Evolutionary conservation across 2,888 invertebrate species (phyloP).

Genomic region (Crocallis elinguaria): DNA sequence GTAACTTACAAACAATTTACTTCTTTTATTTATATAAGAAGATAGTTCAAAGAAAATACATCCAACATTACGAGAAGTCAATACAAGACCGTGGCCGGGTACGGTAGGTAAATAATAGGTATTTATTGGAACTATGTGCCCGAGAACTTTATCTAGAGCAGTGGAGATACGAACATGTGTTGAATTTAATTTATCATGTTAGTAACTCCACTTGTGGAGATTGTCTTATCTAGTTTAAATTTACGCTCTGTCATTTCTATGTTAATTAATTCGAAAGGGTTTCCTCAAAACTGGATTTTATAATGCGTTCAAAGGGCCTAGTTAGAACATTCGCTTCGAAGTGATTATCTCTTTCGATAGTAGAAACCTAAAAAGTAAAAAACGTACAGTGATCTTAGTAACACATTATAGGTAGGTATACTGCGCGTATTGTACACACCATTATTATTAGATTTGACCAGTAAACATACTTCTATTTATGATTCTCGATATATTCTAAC

Average conservation of each 20-base stretch:
- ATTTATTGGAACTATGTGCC: constrained; percentile 8
- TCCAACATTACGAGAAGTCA: constrained; percentile 8
- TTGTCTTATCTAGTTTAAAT: constrained; percentile 13
- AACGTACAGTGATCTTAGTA: no score
- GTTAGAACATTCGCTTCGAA: no score
- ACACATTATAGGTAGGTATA: no score
- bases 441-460: no score
- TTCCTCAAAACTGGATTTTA: no score
- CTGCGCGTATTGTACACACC: no score
- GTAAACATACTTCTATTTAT: no score
- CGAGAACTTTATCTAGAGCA: constrained; percentile 10
- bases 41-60: constrained; percentile 3
- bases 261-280: no score
- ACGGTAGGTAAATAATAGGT: constrained; percentile 11
- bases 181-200: constrained; percentile 3
- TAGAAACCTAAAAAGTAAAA: no score
- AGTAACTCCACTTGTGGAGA: neutral
- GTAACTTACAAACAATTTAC: neutral
- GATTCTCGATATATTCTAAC: no score
- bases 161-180: constrained; percentile 10
- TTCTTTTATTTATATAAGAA: neutral
- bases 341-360: no score
- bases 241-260: neutral
- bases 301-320: no score
- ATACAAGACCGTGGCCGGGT: constrained; percentile 1